Evolutionary conservation across 2,888 invertebrate species (phyloP).

Genomic region (Bombyx huttoni): DNA sequence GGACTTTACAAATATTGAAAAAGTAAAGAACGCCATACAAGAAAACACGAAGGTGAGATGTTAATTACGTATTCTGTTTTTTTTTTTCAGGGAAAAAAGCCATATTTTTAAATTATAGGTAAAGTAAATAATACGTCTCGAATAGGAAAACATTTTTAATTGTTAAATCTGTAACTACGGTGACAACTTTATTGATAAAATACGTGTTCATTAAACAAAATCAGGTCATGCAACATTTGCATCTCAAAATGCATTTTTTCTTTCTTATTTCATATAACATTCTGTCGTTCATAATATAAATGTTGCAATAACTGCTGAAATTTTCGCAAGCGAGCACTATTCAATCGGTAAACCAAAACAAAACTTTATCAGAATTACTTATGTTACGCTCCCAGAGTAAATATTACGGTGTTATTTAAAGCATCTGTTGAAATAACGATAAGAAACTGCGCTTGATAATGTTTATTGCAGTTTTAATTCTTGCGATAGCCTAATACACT

Average conservation of each 20-base stretch:
- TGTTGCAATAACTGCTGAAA: neutral
- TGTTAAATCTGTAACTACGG: too few species aligned
- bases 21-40: constrained; percentile 78
- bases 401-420: constrained; percentile 8
- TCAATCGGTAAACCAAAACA: constrained; percentile 62
- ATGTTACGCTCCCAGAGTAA: constrained; percentile 11
- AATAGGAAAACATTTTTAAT: too few species aligned
- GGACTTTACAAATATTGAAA: constrained; percentile 79
- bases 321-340: neutral
- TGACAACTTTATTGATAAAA: too few species aligned
- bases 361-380: constrained; percentile 14
- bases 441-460: constrained; percentile 9
- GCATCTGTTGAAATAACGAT: constrained; percentile 10
- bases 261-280: too few species aligned
- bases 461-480: constrained; percentile 9
- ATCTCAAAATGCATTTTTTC: too few species aligned
- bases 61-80: too few species aligned
- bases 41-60: constrained; percentile 85
- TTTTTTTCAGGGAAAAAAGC: too few species aligned
- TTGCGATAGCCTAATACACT: neutral
- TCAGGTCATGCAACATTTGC: too few species aligned
- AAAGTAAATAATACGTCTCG: too few species aligned
- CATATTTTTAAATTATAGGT: too few species aligned
- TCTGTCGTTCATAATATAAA: too few species aligned
- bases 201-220: too few species aligned